These are phyloP conservation scores for Gnatocerus cornutus DNA, from an alignment of 2,888 invertebrate species.

Conservation along the genomic window DNA sequence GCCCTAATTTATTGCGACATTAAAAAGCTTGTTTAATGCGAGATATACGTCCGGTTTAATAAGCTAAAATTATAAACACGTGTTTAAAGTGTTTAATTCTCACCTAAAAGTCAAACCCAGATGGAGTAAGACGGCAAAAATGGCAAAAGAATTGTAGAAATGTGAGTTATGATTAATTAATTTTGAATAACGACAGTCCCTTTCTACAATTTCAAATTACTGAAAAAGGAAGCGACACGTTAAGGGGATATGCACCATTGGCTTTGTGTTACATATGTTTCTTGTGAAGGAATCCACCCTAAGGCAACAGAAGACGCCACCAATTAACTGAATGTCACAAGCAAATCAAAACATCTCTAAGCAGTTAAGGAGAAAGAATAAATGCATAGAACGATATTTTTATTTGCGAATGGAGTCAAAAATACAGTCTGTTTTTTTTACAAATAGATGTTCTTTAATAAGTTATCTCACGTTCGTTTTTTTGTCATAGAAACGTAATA, in stretches of 20 bases:
- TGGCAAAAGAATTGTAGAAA: conserved; percentile 3
- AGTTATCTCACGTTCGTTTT: neutral
- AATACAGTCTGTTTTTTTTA: no score
- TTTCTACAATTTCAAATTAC: conserved; percentile 29
- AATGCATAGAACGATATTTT: neutral
- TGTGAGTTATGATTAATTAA: conserved; percentile 30
- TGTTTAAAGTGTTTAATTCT: conserved; percentile 12
- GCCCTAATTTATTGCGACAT: conserved; percentile 23
- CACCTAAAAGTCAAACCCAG: conserved; percentile 6
- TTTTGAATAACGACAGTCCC: conserved; percentile 34
- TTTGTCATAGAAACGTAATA: conserved; percentile 3
- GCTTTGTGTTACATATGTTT: conserved; percentile 24
- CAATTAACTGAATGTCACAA: conserved; percentile 23
- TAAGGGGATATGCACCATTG: conserved; percentile 46
- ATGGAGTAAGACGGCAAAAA: conserved; percentile 8
- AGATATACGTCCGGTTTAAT: conserved; percentile 23
- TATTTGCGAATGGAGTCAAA: no score
- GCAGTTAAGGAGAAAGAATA: no score
- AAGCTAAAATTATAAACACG: conserved; percentile 25
- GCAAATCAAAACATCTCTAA: neutral
- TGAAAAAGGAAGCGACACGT: conserved; percentile 38
- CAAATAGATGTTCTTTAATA: neutral
- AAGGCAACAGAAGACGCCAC: conserved; percentile 28
- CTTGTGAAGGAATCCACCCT: conserved; percentile 19
- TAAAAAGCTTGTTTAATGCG: conserved; percentile 26